Evolutionary conservation across 2,113 vertebrate species (phyloP), one percentile per base, ranked within the genome.

Genomic region (Oenanthe melanoleuca): DNA sequence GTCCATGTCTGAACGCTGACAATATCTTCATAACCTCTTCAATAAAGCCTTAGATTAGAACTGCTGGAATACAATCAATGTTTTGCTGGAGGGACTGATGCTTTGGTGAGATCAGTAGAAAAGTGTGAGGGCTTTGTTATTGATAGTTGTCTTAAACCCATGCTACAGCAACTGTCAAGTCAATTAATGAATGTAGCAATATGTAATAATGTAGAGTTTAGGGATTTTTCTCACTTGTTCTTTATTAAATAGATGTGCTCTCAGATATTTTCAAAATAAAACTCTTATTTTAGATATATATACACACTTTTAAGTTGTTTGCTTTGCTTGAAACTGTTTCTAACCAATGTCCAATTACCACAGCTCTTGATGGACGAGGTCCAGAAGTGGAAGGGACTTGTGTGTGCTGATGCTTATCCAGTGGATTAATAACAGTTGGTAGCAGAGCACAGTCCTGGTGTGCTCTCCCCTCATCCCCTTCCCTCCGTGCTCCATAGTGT

Each of bases 41-140:
- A 80, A 20, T 61, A 84, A 86, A 80, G 25, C 45, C 64, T 74
- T 70, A 73, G 55, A 90, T 94, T 59, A 52, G 64, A 94, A 38
- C 59, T 80, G 17, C 64, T 94, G 42, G 33, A 66, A 86, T 53
- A 19, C 22, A 88, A 42, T 67, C 78, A 82, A 26, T 93, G 52
- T 88, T 89, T 80, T 80, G 80, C 79, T 77, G 85, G 88, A 47
- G 79, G 80, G 49, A 44, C 57, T 37, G 49, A 44, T 61, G 31
- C 45, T 86, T 77, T 4, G 2, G 8, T 82, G 40, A 78, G 61
- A 82, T 67, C 9, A 42, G 44, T 17, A n/a, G 49, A 34, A 63
- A 86, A 52, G 14, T 28, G 17, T 89, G 53, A 66, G 59, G 47
- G 50, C 8, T 75, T 85, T 26, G 8, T 69, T 89, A 59, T 29